Percentiles rank a stretch among this genome's conserved stretches.
phyloP scores from a whole-genome alignment of 1,140 invertebrate species.

The Wiebesia pumilae region DNA sequence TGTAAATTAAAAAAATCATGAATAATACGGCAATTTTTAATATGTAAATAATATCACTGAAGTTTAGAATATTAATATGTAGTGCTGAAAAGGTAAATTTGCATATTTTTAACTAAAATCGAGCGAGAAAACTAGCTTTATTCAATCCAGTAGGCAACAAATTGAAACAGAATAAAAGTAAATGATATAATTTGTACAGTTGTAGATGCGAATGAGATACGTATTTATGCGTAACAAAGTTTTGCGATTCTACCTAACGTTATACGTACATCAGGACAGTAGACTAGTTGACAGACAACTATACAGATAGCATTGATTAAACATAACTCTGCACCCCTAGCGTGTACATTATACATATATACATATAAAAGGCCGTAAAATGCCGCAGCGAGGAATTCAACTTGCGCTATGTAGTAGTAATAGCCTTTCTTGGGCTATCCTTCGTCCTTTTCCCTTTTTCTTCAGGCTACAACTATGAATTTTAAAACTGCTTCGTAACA shows the following conservation, averaged over 20 bases:
- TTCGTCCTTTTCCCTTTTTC: not conserved
- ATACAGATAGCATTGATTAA: conserved; percentile 60
- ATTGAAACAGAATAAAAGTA: not conserved
- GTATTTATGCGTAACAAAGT: not conserved
- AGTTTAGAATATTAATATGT: too few species aligned
- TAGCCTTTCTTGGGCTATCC: not conserved
- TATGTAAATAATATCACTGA: too few species aligned
- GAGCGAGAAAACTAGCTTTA: too few species aligned
- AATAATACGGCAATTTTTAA: too few species aligned
- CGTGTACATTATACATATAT: too few species aligned
- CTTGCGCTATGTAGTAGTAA: not conserved
- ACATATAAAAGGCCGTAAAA: not conserved
- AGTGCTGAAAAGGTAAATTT: too few species aligned
- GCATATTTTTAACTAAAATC: too few species aligned
- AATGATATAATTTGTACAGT: not conserved
- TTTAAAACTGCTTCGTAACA: not conserved
- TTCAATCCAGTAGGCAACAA: too few species aligned
- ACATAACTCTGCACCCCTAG: conserved; percentile 49
- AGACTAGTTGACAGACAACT: conserved; percentile 58
- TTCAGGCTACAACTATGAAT: not conserved
- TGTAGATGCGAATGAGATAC: not conserved
- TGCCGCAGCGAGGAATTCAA: not conserved
- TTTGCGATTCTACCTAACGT: not conserved
- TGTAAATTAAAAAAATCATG: too few species aligned
- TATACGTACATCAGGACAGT: not conserved